Evolutionary conservation across 2,888 invertebrate genomes (phyloP), one percentile per base, ranked within the genome.

Genomic region (Eristalis pertinax): DNA sequence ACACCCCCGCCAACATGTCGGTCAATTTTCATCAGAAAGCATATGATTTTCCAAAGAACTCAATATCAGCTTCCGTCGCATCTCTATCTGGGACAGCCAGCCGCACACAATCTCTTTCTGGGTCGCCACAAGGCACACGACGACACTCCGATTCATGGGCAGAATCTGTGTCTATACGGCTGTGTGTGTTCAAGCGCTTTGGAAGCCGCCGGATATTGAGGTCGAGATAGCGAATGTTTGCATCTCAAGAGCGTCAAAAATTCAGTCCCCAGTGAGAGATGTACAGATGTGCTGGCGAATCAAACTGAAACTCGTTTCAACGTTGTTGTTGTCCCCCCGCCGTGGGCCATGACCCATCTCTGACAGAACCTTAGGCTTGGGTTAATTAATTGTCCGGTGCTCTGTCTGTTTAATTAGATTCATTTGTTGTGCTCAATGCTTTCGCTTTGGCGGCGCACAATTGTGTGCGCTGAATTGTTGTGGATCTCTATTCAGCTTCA

Each of bases 71-170:
- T 67, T 58, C 41, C 76, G 62, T 32, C 68, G 32, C 62, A 62
- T 76, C 56, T 75, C 38, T 38, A 76, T 76, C 41, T 67, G 67
- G 75, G 67, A 41, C 65, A 67, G 26, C 32, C 43, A 65, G 43
- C 35, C 32, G 60, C 67, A 67, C 24, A 76, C 50, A 50, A 41
- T 60, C 60, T 41, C 58, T 67, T 67, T 75, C 58, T 67, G 58
- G 56, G 67, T 60, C 75, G 67, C 56, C 50, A 41, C 22, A 29
- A n/a, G 7, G n/a, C 64, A 74, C 56, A 56, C 24, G 43, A 19
- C 41, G 72, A 15, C 62, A 65, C 32, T 35, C 56, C 58, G 72
- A 73, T 63, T 73, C 73, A 73, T 43, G 60, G 26, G 41, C 63
- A 41, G n/a, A 10, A 8, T n/a, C 26, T 62, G 63, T 64, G 73